Base-by-base conservation (phyloP, 2,888 invertebrate species). In the Glaucopsyche alexis region DNA sequence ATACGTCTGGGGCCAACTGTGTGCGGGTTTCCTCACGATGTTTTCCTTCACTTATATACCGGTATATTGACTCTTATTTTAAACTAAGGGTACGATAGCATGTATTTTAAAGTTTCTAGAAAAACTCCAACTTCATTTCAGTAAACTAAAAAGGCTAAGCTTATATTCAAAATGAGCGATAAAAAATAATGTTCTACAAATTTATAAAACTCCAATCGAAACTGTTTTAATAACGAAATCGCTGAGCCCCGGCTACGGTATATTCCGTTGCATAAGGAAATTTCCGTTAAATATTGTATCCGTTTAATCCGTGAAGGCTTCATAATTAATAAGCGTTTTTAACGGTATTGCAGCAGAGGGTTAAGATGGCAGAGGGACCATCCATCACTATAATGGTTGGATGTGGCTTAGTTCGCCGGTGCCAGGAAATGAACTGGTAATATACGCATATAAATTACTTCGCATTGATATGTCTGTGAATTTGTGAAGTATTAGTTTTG, bases 271-370 rank as follows among this genome's bases (percentile, higher is more conserved):
- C 60, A 60, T 29, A 38, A 38, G 29, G 29, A 29, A 55, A 19
- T 55, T 55, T 19, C 16, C 19, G 19, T 29, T 60, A 60, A 60
- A 60, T 29, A 60, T 60, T 29, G 11, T 47, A 47, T 8, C 29
- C 55, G 60, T 14, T 60, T 38, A 60, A 60, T 14, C 6, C 60
- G 29, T 29, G 60, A 29, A 60, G 29, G 29, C 29, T 13, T 13
- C 60, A 19, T 60, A 60, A 60, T 60, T 60, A 60, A 60, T 38
- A 60, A 60, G 47, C 13, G 60, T 60, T 60, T 60, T 60, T 38
- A 60, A 13, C 60, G 47, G 47, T 29, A 29, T 60, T 60, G 29
- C 29, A 60, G 29, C 60, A 14, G 13, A 60, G 60, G 60, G 60
- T 60, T 60, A 60, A 60, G 60, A 38, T 29, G 11, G 29, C 7